Evolutionary conservation across 2,113 vertebrate genomes (phyloP).

Genomic region (Romanogobio albipinnatus): DNA sequence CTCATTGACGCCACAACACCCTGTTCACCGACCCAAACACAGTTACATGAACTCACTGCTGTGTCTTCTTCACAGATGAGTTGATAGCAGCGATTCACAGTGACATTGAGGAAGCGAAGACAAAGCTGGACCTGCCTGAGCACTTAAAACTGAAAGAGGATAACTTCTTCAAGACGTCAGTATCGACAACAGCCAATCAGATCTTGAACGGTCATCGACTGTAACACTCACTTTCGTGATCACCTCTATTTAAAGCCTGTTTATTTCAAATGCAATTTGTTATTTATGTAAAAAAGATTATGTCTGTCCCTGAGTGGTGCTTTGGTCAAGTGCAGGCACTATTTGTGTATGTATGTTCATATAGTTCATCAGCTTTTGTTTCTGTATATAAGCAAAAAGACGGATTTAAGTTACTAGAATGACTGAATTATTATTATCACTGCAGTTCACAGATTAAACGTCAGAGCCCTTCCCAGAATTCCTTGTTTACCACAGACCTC

Average conservation of each 20-base stretch:
- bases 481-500: neutral
- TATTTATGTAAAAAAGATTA: neutral
- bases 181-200: slow-evolving; percentile 62
- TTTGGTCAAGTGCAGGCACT: neutral
- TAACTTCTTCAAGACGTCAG: slow-evolving; percentile 82
- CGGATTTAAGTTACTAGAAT: neutral
- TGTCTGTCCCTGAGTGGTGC: neutral
- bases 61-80: slow-evolving; percentile 76
- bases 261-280: neutral
- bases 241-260: neutral
- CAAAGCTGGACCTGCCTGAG: slow-evolving; percentile 86
- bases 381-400: neutral
- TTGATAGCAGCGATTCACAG: slow-evolving; percentile 88
- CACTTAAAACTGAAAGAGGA: slow-evolving; percentile 86
- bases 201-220: slow-evolving; percentile 83
- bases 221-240: slow-evolving; percentile 38
- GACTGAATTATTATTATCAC: neutral
- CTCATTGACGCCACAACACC: neutral
- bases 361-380: neutral
- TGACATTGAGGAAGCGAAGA: slow-evolving; percentile 92
- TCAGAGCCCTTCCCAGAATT: neutral
- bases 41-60: neutral
- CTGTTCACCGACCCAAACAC: neutral
- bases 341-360: neutral
- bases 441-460: neutral